phyloP scores from a whole-genome alignment of 2,797 vertebrate species.

The Gallirallus australis region DNA sequence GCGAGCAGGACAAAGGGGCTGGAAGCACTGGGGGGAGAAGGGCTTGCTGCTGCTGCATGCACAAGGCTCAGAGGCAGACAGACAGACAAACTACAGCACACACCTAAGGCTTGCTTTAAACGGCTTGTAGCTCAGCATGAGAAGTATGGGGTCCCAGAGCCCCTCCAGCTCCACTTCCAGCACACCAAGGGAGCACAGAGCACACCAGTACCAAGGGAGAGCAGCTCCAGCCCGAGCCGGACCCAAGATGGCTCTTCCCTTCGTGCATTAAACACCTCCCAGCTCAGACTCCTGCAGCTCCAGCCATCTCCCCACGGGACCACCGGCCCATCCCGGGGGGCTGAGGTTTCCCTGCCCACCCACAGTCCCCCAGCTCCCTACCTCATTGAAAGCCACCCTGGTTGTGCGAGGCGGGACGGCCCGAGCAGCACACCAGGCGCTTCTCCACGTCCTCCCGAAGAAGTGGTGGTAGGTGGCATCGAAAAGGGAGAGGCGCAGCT shows the following conservation, averaged over 20 bases:
- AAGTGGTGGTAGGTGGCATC: slow-evolving; percentile 87
- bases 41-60: background rate
- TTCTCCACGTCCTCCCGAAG: slow-evolving; percentile 93
- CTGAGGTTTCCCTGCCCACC: background rate
- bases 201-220: background rate
- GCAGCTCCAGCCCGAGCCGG: fast-evolving
- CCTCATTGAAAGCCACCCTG: slow-evolving; percentile 87
- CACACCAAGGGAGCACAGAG: fast-evolving
- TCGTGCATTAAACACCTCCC: fast-evolving
- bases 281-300: background rate
- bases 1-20: fast-evolving
- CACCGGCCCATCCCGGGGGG: fast-evolving
- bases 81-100: no score
- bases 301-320: fast-evolving
- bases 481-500: slow-evolving; percentile 88
- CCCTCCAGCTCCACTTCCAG: background rate
- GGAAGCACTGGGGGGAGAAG: fast-evolving
- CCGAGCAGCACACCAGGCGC: slow-evolving; percentile 65
- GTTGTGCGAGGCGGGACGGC: background rate
- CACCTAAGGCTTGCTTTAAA: no score
- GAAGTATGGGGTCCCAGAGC: fast-evolving
- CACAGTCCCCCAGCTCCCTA: slow-evolving; percentile 40
- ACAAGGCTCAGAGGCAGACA: background rate
- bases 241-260: background rate
- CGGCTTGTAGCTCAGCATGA: fast-evolving